Evolutionary conservation across 2,797 vertebrate genomes (phyloP), one percentile per base, ranked within the genome.

Genomic region (Pogoniulus pusillus): DNA sequence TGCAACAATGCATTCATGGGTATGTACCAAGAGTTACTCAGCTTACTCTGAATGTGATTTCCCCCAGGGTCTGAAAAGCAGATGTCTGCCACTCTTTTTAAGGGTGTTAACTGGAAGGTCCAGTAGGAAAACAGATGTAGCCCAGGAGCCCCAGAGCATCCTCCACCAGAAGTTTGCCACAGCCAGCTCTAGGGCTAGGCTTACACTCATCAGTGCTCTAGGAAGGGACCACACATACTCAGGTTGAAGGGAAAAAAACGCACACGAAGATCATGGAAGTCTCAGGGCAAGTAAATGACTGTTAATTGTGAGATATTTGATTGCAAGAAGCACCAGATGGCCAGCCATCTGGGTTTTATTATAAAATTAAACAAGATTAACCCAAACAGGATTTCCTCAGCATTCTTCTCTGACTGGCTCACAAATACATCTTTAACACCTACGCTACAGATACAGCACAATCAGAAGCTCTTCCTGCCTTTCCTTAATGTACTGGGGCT

Each of bases 361-460:
- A 95, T 45, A 87, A 94, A 89, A 93, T 91, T 94, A 94, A 96
- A 82, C 49, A 80, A 88, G 73, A 93, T 94, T 91, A 89, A 89
- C 62, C 86, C 90, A 95, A 96, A 90, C 74, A 82, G 87, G 78
- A 83, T 95, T 96, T 90, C 72, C 89, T 70, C 66, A 41, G 53
- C 93, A 85, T 94, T 96, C 92, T 93, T 93, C 86, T 90, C 81
- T 74, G 85, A 76, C 64, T 88, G 89, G 91, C 90, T 89, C 87
- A 91, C 80, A 82, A 80, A 85, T 53, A 32, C 23, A 58, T 43
- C 90, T 93, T 89, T 81, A 85, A 80, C 69, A 87, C 82, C 93
- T 90, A 32, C 32, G 49, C 63, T 75, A 32, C 41, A 83, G 68
- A 74, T 91, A 85, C 17, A 75, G 80, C 77, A 89, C 82, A 49